Evolutionary conservation across 2,888 invertebrate genomes (phyloP).

Genomic region (Kryphioiulus occultus): DNA sequence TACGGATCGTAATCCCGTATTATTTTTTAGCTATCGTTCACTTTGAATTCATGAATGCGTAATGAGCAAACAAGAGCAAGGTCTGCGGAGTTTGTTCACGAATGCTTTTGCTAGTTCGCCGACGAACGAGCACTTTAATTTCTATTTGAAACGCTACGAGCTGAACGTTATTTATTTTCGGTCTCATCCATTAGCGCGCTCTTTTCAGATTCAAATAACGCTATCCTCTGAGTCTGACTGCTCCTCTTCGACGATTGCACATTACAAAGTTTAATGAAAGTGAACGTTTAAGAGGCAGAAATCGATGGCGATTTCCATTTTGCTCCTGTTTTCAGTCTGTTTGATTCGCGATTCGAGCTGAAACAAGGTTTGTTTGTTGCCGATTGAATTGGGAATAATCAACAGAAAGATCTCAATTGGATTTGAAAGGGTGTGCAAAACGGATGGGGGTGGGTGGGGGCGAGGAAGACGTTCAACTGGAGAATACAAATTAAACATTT

Average conservation of each 20-base stretch:
- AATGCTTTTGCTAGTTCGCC: background rate
- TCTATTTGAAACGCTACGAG: background rate
- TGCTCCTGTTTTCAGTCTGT: background rate
- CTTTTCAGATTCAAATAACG: background rate
- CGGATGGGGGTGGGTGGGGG: background rate
- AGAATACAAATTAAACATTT: background rate
- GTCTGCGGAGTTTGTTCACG: background rate
- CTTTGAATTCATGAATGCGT: background rate
- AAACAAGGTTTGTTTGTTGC: slow-evolving; percentile 5
- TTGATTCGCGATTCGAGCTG: background rate
- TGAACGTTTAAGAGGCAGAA: background rate
- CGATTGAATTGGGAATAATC: slow-evolving; percentile 5
- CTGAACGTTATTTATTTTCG: background rate
- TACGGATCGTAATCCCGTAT: background rate
- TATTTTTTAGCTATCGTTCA: background rate
- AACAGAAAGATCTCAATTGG: background rate
- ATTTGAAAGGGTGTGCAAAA: background rate
- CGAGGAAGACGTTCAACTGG: background rate
- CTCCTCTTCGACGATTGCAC: background rate
- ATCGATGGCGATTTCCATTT: slow-evolving; percentile 4
- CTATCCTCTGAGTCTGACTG: background rate
- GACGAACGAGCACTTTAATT: background rate
- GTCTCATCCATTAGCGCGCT: background rate
- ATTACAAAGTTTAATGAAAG: slow-evolving; percentile 5
- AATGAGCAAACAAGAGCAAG: background rate